A percentile compares a stretch with the other conserved stretches of the same genome.
These are phyloP conservation scores for Ypsolopha scabrella DNA, from an alignment of 2,888 invertebrate species.

Conservation along the genomic window DNA sequence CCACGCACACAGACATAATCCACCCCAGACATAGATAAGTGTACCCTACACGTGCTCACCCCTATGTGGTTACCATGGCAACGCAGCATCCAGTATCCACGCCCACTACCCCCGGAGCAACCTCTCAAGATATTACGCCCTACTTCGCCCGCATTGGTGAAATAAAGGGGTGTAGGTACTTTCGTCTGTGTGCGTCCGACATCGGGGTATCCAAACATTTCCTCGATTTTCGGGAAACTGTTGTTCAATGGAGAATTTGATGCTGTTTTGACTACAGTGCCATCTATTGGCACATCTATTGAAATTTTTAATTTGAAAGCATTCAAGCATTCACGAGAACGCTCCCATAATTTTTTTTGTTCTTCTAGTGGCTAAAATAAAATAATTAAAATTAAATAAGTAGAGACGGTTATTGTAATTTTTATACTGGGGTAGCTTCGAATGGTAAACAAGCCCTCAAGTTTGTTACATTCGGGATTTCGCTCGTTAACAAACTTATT, in stretches of 20 bases:
- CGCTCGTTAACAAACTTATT: slow-evolving; percentile 66
- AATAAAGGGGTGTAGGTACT: slow-evolving; percentile 52
- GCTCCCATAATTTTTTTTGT: too few relatives aligned
- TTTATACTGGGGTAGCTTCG: slow-evolving; percentile 8
- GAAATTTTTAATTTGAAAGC: too few relatives aligned
- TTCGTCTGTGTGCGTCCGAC: slow-evolving; percentile 42
- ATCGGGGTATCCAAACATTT: not conserved
- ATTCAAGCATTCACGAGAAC: too few relatives aligned
- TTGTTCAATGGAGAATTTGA: too few relatives aligned
- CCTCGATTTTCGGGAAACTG: too few relatives aligned
- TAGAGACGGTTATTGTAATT: too few relatives aligned
- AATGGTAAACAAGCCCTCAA: slow-evolving; percentile 40
- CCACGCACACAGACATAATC: slow-evolving; percentile 27
- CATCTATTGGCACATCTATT: too few relatives aligned
- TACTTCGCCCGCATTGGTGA: slow-evolving; percentile 65
- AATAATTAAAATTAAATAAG: too few relatives aligned
- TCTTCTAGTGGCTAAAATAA: too few relatives aligned
- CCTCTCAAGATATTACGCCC: slow-evolving; percentile 68
- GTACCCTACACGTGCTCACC: slow-evolving; percentile 43
- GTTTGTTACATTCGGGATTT: slow-evolving; percentile 53
- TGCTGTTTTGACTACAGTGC: too few relatives aligned
- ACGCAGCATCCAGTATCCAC: slow-evolving; percentile 73
- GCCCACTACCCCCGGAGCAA: slow-evolving; percentile 68
- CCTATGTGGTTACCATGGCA: slow-evolving; percentile 70
- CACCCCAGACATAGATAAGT: slow-evolving; percentile 41